phyloP scores from a whole-genome alignment of 2,888 invertebrate species.

The Clusia tigrina region DNA sequence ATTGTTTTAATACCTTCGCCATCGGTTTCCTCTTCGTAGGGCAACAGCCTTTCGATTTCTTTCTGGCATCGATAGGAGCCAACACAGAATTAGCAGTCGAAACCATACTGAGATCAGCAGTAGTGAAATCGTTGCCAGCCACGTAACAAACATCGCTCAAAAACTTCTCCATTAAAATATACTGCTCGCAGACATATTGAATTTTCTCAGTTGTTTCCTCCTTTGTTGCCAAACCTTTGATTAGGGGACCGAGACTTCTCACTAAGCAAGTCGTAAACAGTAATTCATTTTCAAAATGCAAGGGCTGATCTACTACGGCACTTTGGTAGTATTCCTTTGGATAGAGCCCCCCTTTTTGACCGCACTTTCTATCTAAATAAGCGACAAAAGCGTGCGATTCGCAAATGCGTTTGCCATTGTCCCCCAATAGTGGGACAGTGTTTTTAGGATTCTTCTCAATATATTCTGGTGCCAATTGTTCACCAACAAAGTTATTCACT shows the following conservation, averaged over 20 bases:
- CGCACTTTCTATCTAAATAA: slow-evolving; percentile 53
- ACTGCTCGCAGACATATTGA: neutral
- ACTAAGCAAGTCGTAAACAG: slow-evolving; percentile 27
- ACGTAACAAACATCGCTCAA: slow-evolving; percentile 32
- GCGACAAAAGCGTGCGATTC: slow-evolving; percentile 56
- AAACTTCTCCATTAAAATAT: slow-evolving; percentile 38
- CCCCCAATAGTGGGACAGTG: slow-evolving; percentile 53
- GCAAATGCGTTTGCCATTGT: slow-evolving; percentile 47
- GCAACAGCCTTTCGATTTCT: no score
- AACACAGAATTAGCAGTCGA: slow-evolving; percentile 35
- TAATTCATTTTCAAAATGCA: slow-evolving; percentile 39
- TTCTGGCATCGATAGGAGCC: slow-evolving; percentile 34
- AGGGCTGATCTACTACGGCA: slow-evolving; percentile 46
- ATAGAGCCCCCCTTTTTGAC: slow-evolving; percentile 47
- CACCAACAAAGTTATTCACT: slow-evolving; percentile 40
- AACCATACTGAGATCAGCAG: slow-evolving; percentile 48
- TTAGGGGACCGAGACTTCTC: neutral
- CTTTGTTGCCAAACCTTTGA: slow-evolving; percentile 9
- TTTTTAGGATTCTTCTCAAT: slow-evolving; percentile 52
- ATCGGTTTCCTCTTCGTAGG: slow-evolving; percentile 47
- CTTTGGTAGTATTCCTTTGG: slow-evolving; percentile 48
- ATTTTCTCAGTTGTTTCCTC: neutral
- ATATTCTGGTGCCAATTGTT: slow-evolving; percentile 42
- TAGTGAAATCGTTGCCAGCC: slow-evolving; percentile 42
- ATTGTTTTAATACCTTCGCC: slow-evolving; percentile 32